Conservation (phyloP, 1,140 invertebrate genomes). For the Drosophila sechellia region DNA sequence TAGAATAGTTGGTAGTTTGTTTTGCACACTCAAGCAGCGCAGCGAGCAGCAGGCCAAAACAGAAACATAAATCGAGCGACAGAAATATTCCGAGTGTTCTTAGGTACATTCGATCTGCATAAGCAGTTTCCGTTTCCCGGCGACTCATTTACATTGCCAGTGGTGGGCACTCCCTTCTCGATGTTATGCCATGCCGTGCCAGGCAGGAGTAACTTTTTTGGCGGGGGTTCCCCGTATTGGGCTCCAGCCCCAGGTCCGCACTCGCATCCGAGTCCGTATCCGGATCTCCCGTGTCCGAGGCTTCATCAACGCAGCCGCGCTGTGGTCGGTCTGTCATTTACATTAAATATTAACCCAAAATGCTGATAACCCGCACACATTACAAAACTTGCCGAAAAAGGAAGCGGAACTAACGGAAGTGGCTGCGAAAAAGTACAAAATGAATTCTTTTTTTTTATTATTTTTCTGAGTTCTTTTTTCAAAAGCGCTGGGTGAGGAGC, state of each 20-base stretch:
- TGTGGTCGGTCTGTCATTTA: slow-evolving; percentile 57
- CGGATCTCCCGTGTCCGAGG: slow-evolving; percentile 15
- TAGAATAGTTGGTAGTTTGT: slow-evolving; percentile 57
- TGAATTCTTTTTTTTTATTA: slow-evolving; percentile 45
- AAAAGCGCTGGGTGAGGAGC: slow-evolving; percentile 35
- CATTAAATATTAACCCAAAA: slow-evolving; percentile 82
- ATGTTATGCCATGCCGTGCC: slow-evolving; percentile 35
- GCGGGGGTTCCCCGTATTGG: not conserved
- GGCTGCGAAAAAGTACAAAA: slow-evolving; percentile 52
- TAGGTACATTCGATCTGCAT: slow-evolving; percentile 77
- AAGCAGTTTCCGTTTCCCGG: slow-evolving; percentile 67
- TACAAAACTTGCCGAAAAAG: slow-evolving; percentile 39
- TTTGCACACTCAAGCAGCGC: slow-evolving; percentile 15
- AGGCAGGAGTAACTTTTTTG: slow-evolving; percentile 42
- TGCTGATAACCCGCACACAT: slow-evolving; percentile 74
- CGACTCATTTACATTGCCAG: slow-evolving; percentile 63
- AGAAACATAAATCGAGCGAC: slow-evolving; percentile 52
- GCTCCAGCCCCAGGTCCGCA: not conserved
- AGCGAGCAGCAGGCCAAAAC: slow-evolving; percentile 43
- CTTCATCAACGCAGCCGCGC: slow-evolving; percentile 64
- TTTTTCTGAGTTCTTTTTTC: slow-evolving; percentile 27
- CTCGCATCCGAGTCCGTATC: not conserved
- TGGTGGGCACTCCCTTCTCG: slow-evolving; percentile 15
- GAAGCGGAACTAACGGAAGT: slow-evolving; percentile 35
- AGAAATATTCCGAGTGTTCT: slow-evolving; percentile 48